phyloP scores from a whole-genome alignment of 2,888 invertebrate genomes.

The Chymomyza fuscimana region DNA sequence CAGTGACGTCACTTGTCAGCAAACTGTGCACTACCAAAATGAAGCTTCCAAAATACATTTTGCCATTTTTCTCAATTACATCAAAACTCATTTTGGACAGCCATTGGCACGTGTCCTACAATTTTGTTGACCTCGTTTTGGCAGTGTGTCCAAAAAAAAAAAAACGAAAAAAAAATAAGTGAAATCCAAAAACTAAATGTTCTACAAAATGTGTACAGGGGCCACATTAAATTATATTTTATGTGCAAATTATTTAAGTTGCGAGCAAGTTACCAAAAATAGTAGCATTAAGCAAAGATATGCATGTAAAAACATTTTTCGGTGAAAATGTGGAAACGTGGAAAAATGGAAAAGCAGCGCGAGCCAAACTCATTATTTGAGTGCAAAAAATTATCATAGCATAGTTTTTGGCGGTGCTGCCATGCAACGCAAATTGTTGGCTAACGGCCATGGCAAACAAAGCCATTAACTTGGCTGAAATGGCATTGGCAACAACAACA shows the following conservation, averaged over 20 bases:
- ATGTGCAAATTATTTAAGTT: conserved; percentile 68
- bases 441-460: conserved; percentile 67
- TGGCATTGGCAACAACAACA: conserved; percentile 26
- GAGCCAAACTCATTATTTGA: conserved; percentile 50
- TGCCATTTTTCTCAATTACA: neutral
- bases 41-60: neutral
- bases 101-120: neutral
- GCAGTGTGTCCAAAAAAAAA: neutral
- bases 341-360: neutral
- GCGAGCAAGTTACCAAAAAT: conserved; percentile 58
- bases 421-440: conserved; percentile 41
- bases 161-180: too few relatives aligned
- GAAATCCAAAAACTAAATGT: neutral
- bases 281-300: conserved; percentile 50
- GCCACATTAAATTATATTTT: conserved; percentile 68
- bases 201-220: neutral
- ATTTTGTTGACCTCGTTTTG: conserved; percentile 5
- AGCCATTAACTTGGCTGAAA: conserved; percentile 61
- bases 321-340: neutral
- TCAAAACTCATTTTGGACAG: neutral
- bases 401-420: conserved; percentile 28
- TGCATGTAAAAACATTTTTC: neutral
- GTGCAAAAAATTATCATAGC: conserved; percentile 42
- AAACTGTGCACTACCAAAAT: neutral
- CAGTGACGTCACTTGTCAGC: too few relatives aligned